Base-by-base conservation (phyloP, 2,797 vertebrate species). In the Philypnodon macrostomus region DNA sequence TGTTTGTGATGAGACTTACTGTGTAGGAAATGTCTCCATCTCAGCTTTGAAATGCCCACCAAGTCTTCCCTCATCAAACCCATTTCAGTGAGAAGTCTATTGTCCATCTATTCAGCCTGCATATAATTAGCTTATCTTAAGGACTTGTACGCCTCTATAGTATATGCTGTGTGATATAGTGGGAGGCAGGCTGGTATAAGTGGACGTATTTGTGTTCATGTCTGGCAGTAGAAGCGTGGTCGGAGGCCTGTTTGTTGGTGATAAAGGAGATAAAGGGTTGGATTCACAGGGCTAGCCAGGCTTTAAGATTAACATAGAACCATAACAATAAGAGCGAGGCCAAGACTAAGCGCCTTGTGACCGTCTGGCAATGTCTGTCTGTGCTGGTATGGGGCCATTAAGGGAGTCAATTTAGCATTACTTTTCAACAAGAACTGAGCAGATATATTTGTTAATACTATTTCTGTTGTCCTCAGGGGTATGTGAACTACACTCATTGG, bases 231-330 rank as follows among this genome's bases (percentile, higher is more conserved):
- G 34, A 48, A 10, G 33, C 60, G 61, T 49, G 46, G 64, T 55
- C 45, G 8, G 42, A 49, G 52, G 63, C 8, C 75, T 79, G 73
- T 54, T 75, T 49, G 21, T 58, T 40, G 27, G 61, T 11, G 65
- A 84, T 82, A 73, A 79, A 75, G 54, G 45, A 73, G 60, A 74
- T 66, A 61, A 67, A 76, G 66, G n/a, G 41, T 38, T 45, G 15
- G 61, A 53, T 60, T 46, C 40, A 67, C 56, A 65, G 53, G 42
- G 49, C n/a, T 30, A 48, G 46, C 40, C n/a, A 29, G 18, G 63
- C 21, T n/a, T 44, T 61, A 24, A 59, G 59, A 74, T 74, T 62
- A 62, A 46, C 49, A 50, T 30, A 29, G 39, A 33, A 13, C 21
- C 33, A 32, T 37, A 33, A 11, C 21, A 26, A 53, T 33, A 37